These are phyloP conservation scores for Muscicapa comitata DNA, from an alignment of 2,797 vertebrate species.

Conservation along the genomic window DNA sequence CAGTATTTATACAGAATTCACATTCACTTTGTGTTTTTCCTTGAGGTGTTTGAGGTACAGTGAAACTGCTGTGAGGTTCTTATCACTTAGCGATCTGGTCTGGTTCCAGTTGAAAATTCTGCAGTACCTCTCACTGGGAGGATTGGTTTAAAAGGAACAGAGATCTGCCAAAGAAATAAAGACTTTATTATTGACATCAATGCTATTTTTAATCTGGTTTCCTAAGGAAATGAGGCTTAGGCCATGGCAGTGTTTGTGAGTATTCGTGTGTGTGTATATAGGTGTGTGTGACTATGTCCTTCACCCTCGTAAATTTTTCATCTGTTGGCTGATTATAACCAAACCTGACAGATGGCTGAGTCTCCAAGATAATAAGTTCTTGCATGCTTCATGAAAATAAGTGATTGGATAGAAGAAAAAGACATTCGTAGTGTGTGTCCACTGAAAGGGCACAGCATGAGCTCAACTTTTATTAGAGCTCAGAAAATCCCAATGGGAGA, in stretches of 20 bases:
- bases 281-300: background rate
- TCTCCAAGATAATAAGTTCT: constrained; percentile 6
- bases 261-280: background rate
- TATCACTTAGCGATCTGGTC: constrained; percentile 59
- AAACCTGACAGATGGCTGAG: constrained; percentile 8
- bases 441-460: background rate
- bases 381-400: background rate
- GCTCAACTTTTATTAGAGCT: background rate
- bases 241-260: constrained; percentile 24
- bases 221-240: constrained; percentile 60
- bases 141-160: constrained; percentile 60
- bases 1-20: constrained; percentile 40
- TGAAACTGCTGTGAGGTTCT: constrained; percentile 63
- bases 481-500: background rate
- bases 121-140: constrained; percentile 51
- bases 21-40: constrained; percentile 53
- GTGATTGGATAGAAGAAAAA: background rate
- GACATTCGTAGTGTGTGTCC: background rate
- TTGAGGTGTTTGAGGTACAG: constrained; percentile 65
- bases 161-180: constrained; percentile 63
- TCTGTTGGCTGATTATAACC: constrained; percentile 33
- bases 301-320: background rate
- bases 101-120: constrained; percentile 57
- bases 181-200: constrained; percentile 60
- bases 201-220: constrained; percentile 67